phyloP scores from a whole-genome alignment of 2,888 invertebrate genomes.

The Pemphredon lugubris region DNA sequence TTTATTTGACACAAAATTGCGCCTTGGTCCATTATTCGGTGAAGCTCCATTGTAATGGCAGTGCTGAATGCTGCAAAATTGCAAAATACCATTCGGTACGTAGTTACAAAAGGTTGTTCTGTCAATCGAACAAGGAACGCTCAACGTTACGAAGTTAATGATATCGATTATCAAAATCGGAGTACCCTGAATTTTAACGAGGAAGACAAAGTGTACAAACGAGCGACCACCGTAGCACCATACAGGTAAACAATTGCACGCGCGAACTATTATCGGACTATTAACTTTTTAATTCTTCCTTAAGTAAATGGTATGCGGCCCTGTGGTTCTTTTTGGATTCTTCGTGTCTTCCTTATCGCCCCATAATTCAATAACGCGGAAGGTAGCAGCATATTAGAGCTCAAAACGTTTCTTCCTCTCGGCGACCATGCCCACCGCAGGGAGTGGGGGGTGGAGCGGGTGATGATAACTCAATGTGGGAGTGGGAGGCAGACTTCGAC shows the following conservation, averaged over 20 bases:
- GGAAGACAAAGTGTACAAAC: slow-evolving; percentile 4
- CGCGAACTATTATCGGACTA: no score
- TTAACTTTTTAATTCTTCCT: no score
- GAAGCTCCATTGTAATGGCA: slow-evolving; percentile 42
- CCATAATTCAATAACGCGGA: not conserved
- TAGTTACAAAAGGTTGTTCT: slow-evolving; percentile 5
- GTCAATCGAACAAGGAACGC: not conserved
- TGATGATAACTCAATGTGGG: slow-evolving; percentile 75
- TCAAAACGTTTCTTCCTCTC: slow-evolving; percentile 88
- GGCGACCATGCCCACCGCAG: slow-evolving; percentile 88
- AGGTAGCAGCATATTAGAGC: slow-evolving; percentile 73
- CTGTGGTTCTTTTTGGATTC: no score
- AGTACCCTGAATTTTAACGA: no score
- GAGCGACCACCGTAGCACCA: slow-evolving; percentile 47
- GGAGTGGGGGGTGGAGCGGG: slow-evolving; percentile 78
- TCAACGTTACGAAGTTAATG: not conserved
- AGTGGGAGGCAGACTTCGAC: slow-evolving; percentile 81
- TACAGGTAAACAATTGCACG: not conserved
- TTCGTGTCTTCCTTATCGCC: not conserved
- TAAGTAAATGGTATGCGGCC: no score
- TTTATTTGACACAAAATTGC: slow-evolving; percentile 25
- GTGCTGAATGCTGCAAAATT: slow-evolving; percentile 29
- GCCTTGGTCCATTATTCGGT: slow-evolving; percentile 22
- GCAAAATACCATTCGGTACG: not conserved
- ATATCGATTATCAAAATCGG: no score